Evolutionary conservation across 2,888 invertebrate genomes (phyloP), one percentile per base, ranked within the genome.

Genomic region (Athalia rosae): DNA sequence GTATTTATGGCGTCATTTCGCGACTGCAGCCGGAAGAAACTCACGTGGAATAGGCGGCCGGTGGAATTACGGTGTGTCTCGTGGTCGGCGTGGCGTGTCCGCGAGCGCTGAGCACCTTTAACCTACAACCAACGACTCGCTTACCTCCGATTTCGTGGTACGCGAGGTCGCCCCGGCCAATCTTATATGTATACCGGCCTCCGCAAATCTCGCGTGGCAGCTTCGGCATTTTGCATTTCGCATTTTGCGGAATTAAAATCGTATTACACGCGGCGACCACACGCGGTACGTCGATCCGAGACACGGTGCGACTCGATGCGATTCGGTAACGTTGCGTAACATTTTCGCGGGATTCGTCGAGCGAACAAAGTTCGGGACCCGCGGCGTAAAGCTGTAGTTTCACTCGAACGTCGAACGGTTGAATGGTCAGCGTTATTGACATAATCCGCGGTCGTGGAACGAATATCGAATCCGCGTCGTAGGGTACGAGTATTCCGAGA

Each of bases 1-100:
- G 15, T 74, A 74, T 74, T 74, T 74, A 74, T 62, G 59, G 61
- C 48, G 61, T 74, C 74, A 74, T 74, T 74, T 74, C 48, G 71
- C 58, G 45, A 9, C 58, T 58, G 56, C 43, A 56, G 28, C 50
- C 71, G 11, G 9, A 61, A n/a, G 74, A 62, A 74, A 74, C 47
- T 74, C 47, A 47, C 74, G 62, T 74, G 71, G 71, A 71, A 74
- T 61, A n/a, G 56, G 74, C n/a, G 74, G 48, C 48, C 9, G 74
- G 74, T 48, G 61, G 61, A 74, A 71, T 71, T 59, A 74, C 74
- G 61, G 47, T 61, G 61, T 15, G 59, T 61, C 74, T 15, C 41
- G 62, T 47, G 74, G 74, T 74, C 74, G 74, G 74, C 74, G 50
- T 71, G 45, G 71, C 71, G 71, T 71, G 71, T 48, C 74, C 58